These are phyloP conservation scores for Myathropa florea DNA, from an alignment of 2,888 invertebrate species.

Conservation along the genomic window DNA sequence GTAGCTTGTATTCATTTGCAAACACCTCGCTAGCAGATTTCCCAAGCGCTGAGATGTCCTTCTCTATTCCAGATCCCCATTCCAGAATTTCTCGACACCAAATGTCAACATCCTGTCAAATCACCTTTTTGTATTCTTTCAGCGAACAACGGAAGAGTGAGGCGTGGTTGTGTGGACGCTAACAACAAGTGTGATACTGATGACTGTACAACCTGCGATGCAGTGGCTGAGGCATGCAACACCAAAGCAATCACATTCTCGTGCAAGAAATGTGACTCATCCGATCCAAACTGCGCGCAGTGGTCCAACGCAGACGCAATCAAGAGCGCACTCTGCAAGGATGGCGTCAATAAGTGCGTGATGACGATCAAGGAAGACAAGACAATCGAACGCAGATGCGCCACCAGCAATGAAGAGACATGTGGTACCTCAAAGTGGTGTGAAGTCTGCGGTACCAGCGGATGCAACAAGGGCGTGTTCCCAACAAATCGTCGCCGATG, in stretches of 20 bases:
- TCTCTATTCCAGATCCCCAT: too few relatives aligned
- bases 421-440: conserved; percentile 55
- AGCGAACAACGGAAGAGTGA: conserved; percentile 55
- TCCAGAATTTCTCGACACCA: too few relatives aligned
- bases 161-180: conserved; percentile 72
- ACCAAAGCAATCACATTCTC: conserved; percentile 26
- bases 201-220: not conserved
- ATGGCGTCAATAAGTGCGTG: conserved; percentile 69
- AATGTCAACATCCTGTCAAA: too few relatives aligned
- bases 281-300: conserved; percentile 71
- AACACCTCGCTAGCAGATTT: too few relatives aligned
- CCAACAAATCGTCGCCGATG: conserved; percentile 72
- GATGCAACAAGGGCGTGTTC: conserved; percentile 73
- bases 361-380: conserved; percentile 70
- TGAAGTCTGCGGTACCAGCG: conserved; percentile 29
- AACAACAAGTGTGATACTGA: conserved; percentile 13
- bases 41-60: too few relatives aligned
- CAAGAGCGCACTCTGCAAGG: conserved; percentile 69
- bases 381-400: conserved; percentile 72
- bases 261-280: conserved; percentile 74
- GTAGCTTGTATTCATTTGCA: too few relatives aligned
- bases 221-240: conserved; percentile 5
- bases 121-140: not conserved
- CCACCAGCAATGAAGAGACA: conserved; percentile 7
- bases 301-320: conserved; percentile 34